Base-by-base conservation (phyloP, 2,888 invertebrate species). In the Sthenelais limicola region DNA sequence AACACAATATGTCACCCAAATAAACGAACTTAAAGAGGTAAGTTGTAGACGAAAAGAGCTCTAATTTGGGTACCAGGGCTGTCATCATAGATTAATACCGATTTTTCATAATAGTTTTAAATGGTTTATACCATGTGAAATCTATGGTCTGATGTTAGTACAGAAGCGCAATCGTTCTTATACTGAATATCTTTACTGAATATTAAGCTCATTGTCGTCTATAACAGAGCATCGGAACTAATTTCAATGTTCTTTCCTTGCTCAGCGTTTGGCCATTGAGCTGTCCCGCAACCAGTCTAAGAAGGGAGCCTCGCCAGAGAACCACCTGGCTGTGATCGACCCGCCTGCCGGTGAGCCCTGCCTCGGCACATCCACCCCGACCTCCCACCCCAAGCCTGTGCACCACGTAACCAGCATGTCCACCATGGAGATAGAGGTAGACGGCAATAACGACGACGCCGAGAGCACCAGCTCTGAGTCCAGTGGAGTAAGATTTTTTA, bases 11-110 rank as follows among this genome's bases (percentile, higher is more conserved):
- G 90, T 93, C 33, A 90, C 92, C 68, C 94, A 95, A 87, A 93
- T 95, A 73, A 94, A 93, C 88, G 94, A 94, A 89, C 90, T 95
- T 74, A 94, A 94, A 89, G 94, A 94, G 83, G 87, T 75, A 48
- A 38, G 58, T 70, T 33, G 5, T 33, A 24, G 30, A 28, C 24
- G 3, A 32, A 7, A 56, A n/a, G n/a, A n/a, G n/a, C n/a, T n/a
- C n/a, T n/a, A n/a, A n/a, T n/a, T n/a, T n/a, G n/a, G n/a, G n/a
- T n/a, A n/a, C n/a, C n/a, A n/a, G n/a, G n/a, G n/a, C n/a, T n/a
- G n/a, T n/a, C n/a, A n/a, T n/a, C n/a, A n/a, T n/a, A n/a, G n/a
- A n/a, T n/a, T n/a, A n/a, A n/a, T n/a, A n/a, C n/a, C n/a, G n/a
- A n/a, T n/a, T n/a, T n/a, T n/a, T n/a, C n/a, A n/a, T n/a, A n/a